Evolutionary conservation across 2,888 invertebrate genomes (phyloP), one percentile per base, ranked within the genome.

Genomic region (Nomada fucata): DNA sequence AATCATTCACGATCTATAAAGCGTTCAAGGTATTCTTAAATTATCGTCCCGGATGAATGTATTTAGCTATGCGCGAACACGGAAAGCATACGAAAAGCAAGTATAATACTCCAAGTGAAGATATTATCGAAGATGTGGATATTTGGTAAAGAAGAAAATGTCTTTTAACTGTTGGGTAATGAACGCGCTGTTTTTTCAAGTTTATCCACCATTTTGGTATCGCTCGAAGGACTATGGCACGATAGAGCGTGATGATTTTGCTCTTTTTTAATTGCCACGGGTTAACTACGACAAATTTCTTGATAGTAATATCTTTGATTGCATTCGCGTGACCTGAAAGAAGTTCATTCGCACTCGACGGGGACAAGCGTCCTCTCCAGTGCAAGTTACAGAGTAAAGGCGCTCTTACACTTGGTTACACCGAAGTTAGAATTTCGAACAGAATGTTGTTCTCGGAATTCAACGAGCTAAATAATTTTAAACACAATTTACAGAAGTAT

Each of bases 1-100:
- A 86, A 79, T 76, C 71, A 44, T 63, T 64, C 53, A 53, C 53
- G 63, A 71, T 78, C 67, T 70, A 55, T 29, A 64, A 71, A 53
- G 59, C 11, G 57, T 60, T 47, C 67, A 29, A 36, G 82, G 63
- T 57, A 42, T 10, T 67, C 57, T 59, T 52, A 57, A 75, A 63
- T 82, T 67, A 69, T 69, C 55, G 23, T 20, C 36, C 9, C 47
- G 20, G 47, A 23, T 10, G 13, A 0, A 74, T 47, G 69, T 59
- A 71, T 65, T 71, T 26, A 76, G 42, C 59, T 23, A 47, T 15
- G 47, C 50, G 7, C 59, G 13, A n/a, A 57, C 13, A 23, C 20
- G 7, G 18, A 29, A 63, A 42, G 23, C 7, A 26, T n/a, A 7
- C 47, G 5, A 15, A 26, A 11, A 11, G 26, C 10, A 13, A 23